Percentiles rank a stretch among this genome's conserved stretches.
phyloP scores from a whole-genome alignment of 2,888 invertebrate species.

The Ectemnius continuus region DNA sequence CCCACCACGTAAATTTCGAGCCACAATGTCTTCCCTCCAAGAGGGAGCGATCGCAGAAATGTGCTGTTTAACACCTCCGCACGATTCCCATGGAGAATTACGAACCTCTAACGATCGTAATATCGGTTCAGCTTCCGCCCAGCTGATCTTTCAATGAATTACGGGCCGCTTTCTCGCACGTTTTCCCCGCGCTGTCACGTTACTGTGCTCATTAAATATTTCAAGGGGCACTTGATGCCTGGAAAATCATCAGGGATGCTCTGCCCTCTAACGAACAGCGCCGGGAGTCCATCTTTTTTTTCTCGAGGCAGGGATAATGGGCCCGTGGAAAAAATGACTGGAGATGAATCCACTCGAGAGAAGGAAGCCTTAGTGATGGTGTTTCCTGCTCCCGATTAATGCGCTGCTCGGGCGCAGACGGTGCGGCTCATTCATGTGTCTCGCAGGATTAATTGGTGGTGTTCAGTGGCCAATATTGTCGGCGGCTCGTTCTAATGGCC shows the following conservation, averaged over 20 bases:
- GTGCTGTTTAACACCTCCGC: slow-evolving; percentile 50
- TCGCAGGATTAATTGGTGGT: slow-evolving; percentile 61
- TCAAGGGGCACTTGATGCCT: background rate
- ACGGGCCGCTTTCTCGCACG: slow-evolving; percentile 50
- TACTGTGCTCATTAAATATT: background rate
- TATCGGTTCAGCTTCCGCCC: slow-evolving; percentile 57
- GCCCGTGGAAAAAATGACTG: background rate
- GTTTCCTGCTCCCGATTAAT: slow-evolving; percentile 39
- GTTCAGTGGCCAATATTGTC: slow-evolving; percentile 62
- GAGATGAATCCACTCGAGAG: slow-evolving; percentile 22
- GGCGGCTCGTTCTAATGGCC: slow-evolving; percentile 62
- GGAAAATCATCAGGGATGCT: background rate
- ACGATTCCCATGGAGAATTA: slow-evolving; percentile 52
- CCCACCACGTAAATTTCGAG: slow-evolving; percentile 54
- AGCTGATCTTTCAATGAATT: slow-evolving; percentile 41
- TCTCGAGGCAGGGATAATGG: background rate
- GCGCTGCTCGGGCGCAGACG: slow-evolving; percentile 8
- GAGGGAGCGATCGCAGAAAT: slow-evolving; percentile 21
- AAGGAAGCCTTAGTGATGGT: slow-evolving; percentile 18
- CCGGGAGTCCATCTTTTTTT: background rate
- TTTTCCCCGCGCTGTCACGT: slow-evolving; percentile 15
- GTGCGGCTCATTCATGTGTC: slow-evolving; percentile 49
- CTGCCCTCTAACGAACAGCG: slow-evolving; percentile 4
- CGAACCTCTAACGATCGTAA: slow-evolving; percentile 35
- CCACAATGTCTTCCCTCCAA: slow-evolving; percentile 30